Evolutionary conservation across 2,888 invertebrate genomes (phyloP).

Genomic region (Nomada lathburiana): DNA sequence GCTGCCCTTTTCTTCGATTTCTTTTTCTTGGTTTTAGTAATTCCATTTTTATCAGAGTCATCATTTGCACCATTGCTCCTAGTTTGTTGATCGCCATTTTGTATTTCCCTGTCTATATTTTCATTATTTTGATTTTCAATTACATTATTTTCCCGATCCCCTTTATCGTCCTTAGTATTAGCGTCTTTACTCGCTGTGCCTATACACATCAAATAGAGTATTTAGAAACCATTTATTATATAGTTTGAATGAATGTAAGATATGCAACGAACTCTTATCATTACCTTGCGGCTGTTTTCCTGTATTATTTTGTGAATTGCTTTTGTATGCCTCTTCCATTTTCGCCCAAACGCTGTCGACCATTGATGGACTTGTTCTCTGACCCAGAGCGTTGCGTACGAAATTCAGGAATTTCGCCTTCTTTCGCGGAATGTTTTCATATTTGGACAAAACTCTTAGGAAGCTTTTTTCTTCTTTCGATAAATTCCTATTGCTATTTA

Average conservation of each 20-base stretch:
- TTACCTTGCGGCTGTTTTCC: slow-evolving; percentile 34
- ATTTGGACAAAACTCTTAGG: slow-evolving; percentile 89
- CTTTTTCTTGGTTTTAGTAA: slow-evolving; percentile 49
- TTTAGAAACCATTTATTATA: background rate
- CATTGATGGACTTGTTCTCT: slow-evolving; percentile 86
- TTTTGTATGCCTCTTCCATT: slow-evolving; percentile 82
- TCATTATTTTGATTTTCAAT: slow-evolving; percentile 79
- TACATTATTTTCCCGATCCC: slow-evolving; percentile 62
- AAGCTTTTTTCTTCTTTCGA: slow-evolving; percentile 87
- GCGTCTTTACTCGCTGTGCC: slow-evolving; percentile 11
- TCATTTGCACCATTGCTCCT: slow-evolving; percentile 34
- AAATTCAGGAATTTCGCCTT: slow-evolving; percentile 93
- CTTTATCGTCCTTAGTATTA: slow-evolving; percentile 19
- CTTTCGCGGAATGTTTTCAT: slow-evolving; percentile 94
- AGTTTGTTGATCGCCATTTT: slow-evolving; percentile 62
- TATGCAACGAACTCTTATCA: slow-evolving; percentile 23
- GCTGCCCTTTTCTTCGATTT: slow-evolving; percentile 75
- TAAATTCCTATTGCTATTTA: slow-evolving; percentile 86
- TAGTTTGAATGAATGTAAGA: background rate
- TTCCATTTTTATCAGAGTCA: background rate
- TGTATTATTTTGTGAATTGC: slow-evolving; percentile 20
- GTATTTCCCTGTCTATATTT: slow-evolving; percentile 74
- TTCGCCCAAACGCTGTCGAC: slow-evolving; percentile 89
- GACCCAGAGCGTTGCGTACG: slow-evolving; percentile 87
- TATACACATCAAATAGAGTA: slow-evolving; percentile 1